Evolutionary conservation across 2,113 vertebrate species (phyloP), one percentile per base, ranked within the genome.

Genomic region (Serinus canaria): DNA sequence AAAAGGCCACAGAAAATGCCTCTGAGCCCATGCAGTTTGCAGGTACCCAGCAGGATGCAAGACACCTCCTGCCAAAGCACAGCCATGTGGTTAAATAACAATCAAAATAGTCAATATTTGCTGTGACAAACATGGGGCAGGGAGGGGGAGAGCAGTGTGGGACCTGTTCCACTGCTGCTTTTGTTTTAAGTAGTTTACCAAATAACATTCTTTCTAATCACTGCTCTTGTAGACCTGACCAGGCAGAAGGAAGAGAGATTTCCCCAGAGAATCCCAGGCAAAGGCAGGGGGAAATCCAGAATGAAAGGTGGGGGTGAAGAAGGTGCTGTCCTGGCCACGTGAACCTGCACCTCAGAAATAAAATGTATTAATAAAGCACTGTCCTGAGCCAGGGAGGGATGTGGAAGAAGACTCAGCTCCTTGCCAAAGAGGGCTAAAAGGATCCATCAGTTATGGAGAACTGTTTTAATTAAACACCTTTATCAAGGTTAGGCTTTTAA

Each of bases 251-350:
- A 60, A 19, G 47, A 82, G 41, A 72, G 21, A 41, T 67, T 73
- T 22, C 27, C 13, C 67, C 13, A 43, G 33, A 55, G 50, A 50
- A 49, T 18, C 35, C 16, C 39, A 66, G 58, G 11, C 66, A 88
- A 64, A 83, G 9, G 37, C 50, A 83, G 43, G 28, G 56, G 23
- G 31, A 77, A 79, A 83, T n/a, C n/a, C 79, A 86, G 6, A 55
- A 55, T 13, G 37, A n/a, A 82, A 66, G 30, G 15, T 16, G 20
- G 8, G 23, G 13, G 24, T 56, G 50, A 55, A n/a, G 35, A 30
- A 41, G 15, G 16, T 33, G 67, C 41, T 43, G 35, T 6, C 7
- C 8, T 0, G 16, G 53, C 23, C n/a, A 9, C 0, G 7, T 35
- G 28, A 88, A 83, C 56, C 62, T 69, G 59, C 35, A 20, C 6